Base-by-base conservation (phyloP, 2,888 invertebrate species). In the Conchocele bisecta region DNA sequence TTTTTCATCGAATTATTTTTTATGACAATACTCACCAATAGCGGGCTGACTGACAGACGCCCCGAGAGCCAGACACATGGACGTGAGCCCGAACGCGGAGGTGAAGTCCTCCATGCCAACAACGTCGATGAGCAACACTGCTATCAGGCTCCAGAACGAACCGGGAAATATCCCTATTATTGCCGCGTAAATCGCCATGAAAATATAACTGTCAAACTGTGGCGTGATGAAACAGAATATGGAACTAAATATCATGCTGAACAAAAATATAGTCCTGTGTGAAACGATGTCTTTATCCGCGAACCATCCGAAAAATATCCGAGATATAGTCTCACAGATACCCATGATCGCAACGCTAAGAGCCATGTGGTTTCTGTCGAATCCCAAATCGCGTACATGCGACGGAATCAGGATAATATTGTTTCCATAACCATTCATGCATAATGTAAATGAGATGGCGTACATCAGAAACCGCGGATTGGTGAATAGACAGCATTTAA, bases 351-450 rank as follows among this genome's bases (percentile, higher is more conserved):
- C 95, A 3, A 95, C 65, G 13, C 63, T 63, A 2, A 76, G 41
- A 7, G 57, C 65, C 15, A 74, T 66, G 31, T 64, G 37, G 7
- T 22, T 20, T 26, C 72, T 94, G 29, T 92, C 92, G 71, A 94
- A 93, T 41, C 95, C 95, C 0, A 94, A 93, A 4, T 73, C 53
- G 39, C 94, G 94, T 0, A 95, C 94, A 85, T 95, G 95, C 0
- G 95, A 95, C 0, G 95, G 95, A 44, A 95, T 90, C 85, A 95
- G 95, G 89, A 95, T 95, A 3, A 95, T 89, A 86, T 95, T 94
- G 88, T 95, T 95, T 0, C 95, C 95, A 3, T 95, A 95, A 13
- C 95, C 95, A 24, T 95, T 94, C 0, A 95, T 95, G 94, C 95
- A 95, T 2, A 95, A 92, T 1, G 94, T 94, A 11, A 95, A 95